Percentiles rank a stretch among this genome's conserved stretches.
These are phyloP conservation scores for Calcarius ornatus DNA, from an alignment of 2,113 vertebrate genomes.

Conservation along the genomic window DNA sequence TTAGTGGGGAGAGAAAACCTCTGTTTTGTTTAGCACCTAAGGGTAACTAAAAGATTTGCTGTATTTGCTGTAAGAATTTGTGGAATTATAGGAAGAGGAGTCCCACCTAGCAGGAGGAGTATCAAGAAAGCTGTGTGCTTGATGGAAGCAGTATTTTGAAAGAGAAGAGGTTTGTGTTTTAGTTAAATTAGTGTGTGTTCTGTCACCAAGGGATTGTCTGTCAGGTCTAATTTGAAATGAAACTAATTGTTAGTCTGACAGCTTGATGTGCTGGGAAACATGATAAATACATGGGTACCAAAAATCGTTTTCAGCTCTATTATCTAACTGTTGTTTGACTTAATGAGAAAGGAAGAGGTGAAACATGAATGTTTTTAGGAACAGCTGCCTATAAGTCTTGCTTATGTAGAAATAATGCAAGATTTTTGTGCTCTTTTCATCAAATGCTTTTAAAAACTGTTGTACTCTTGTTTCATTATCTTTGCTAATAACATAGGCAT, in stretches of 20 bases:
- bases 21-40: not conserved
- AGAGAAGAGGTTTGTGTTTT: not conserved
- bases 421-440: not conserved
- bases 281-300: not conserved
- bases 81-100: not conserved
- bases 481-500: not conserved
- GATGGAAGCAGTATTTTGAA: not conserved
- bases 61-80: not conserved
- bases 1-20: not conserved
- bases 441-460: not conserved
- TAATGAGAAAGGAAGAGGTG: not conserved
- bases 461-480: not conserved
- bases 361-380: not conserved
- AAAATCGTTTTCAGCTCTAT: not conserved
- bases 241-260: conserved; percentile 58
- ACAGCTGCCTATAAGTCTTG: not conserved
- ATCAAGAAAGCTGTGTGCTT: not conserved
- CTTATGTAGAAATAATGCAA: not conserved
- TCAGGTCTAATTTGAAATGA: conserved; percentile 71
- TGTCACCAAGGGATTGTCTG: conserved; percentile 72
- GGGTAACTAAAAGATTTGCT: not conserved
- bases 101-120: not conserved
- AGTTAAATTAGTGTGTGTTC: conserved; percentile 68
- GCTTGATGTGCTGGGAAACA: not conserved
- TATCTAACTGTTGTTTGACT: not conserved